Evolutionary conservation across 2,113 vertebrate genomes (phyloP).

Genomic region (Phasianus colchicus): DNA sequence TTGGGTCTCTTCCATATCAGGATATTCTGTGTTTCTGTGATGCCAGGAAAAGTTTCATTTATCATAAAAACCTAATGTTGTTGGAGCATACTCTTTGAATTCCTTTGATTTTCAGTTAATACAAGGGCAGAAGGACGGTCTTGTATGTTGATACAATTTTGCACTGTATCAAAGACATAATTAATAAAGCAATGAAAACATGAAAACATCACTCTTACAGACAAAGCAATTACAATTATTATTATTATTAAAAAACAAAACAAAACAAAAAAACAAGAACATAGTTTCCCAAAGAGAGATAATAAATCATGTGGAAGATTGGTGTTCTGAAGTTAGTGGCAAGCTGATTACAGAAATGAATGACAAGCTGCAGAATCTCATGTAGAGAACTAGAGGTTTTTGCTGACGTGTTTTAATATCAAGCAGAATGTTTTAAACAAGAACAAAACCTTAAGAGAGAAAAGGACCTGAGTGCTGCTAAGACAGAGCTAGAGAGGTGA

Average conservation of each 20-base stretch:
- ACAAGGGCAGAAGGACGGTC: neutral
- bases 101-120: neutral
- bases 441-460: neutral
- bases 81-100: neutral
- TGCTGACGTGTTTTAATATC: neutral
- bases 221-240: neutral
- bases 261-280: accelerated
- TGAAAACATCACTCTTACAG: neutral
- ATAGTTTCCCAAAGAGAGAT: neutral
- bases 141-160: neutral
- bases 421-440: neutral
- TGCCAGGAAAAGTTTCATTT: neutral
- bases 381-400: neutral
- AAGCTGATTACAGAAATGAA: neutral
- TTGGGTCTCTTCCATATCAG: neutral
- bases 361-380: neutral
- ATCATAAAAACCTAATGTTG: neutral
- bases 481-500: neutral
- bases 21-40: neutral
- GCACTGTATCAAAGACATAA: neutral
- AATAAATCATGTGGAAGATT: conserved; percentile 4
- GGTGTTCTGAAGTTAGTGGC: neutral
- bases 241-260: neutral
- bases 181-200: neutral
- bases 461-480: neutral